Conservation (phyloP, 64 coral and sea anemone genomes). For the Dendrophyllia cribrosa region DNA sequence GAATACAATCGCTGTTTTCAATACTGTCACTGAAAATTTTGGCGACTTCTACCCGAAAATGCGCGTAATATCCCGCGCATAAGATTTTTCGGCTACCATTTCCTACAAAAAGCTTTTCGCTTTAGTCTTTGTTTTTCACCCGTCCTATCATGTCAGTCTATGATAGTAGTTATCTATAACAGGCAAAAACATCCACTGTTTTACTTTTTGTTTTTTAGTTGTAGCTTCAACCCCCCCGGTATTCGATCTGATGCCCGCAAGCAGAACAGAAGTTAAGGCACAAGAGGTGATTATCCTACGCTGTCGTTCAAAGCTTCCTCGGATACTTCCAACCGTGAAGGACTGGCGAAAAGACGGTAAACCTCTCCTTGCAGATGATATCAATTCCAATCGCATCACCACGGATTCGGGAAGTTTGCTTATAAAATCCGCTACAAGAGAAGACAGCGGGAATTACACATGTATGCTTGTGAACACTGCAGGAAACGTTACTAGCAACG, state of each 20-base stretch:
- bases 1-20: too few species aligned
- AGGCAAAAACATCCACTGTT: not conserved
- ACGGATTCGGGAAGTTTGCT: slow-evolving; percentile 48
- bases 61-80: too few species aligned
- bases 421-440: slow-evolving; percentile 33
- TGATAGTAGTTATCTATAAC: too few species aligned
- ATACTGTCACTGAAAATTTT: too few species aligned
- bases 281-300: slow-evolving; percentile 16
- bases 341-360: slow-evolving; percentile 88
- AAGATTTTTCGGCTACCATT: too few species aligned
- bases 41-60: too few species aligned
- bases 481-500: slow-evolving; percentile 41
- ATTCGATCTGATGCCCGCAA: slow-evolving; percentile 37
- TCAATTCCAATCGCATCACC: slow-evolving; percentile 20
- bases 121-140: too few species aligned
- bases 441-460: slow-evolving; percentile 70
- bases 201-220: slow-evolving; percentile 22
- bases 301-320: slow-evolving; percentile 44
- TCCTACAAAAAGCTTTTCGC: too few species aligned
- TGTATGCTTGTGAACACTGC: slow-evolving; percentile 64
- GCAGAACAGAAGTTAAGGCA: slow-evolving; percentile 21
- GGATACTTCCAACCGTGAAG: not conserved
- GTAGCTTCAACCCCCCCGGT: slow-evolving; percentile 52
- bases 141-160: too few species aligned
- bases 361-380: slow-evolving; percentile 17